Evolutionary conservation across 2,888 invertebrate genomes (phyloP).

Genomic region (Liopterus haemorrhoidalis): DNA sequence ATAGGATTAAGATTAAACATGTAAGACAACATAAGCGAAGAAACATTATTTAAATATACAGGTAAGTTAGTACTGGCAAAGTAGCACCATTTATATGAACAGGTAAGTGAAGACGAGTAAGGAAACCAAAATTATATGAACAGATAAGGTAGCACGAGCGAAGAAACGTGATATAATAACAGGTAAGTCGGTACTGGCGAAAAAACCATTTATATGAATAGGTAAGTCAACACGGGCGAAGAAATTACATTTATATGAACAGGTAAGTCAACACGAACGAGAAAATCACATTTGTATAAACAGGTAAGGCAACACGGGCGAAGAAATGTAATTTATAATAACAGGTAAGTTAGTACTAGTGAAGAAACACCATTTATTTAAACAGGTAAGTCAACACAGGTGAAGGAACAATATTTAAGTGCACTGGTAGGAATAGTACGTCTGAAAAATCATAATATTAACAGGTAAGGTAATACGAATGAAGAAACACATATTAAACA

Average conservation of each 20-base stretch:
- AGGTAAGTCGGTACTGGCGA: constrained; percentile 11
- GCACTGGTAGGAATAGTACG: not conserved
- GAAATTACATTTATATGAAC: constrained; percentile 41
- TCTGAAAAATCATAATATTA: no score
- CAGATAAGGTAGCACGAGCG: constrained; percentile 13
- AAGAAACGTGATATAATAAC: constrained; percentile 8
- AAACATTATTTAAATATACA: no score
- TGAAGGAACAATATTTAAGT: constrained; percentile 43
- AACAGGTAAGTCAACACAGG: constrained; percentile 40
- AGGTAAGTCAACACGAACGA: constrained; percentile 7
- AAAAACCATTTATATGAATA: constrained; percentile 30
- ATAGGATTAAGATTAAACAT: no score
- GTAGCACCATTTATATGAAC: constrained; percentile 41
- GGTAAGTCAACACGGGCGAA: constrained; percentile 41
- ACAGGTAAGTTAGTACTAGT: constrained; percentile 13
- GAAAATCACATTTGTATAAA: constrained; percentile 27
- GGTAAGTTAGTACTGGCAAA: constrained; percentile 41
- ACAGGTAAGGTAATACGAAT: no score
- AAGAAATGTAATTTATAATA: constrained; percentile 10
- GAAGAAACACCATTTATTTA: constrained; percentile 23
- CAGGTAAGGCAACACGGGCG: constrained; percentile 13
- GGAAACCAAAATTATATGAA: constrained; percentile 27
- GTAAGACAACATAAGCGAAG: no score
- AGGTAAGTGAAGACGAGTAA: constrained; percentile 7
- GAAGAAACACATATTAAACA: no score